Evolutionary conservation across 1,140 invertebrate species (phyloP).

Genomic region (Drosophila novamexicana): DNA sequence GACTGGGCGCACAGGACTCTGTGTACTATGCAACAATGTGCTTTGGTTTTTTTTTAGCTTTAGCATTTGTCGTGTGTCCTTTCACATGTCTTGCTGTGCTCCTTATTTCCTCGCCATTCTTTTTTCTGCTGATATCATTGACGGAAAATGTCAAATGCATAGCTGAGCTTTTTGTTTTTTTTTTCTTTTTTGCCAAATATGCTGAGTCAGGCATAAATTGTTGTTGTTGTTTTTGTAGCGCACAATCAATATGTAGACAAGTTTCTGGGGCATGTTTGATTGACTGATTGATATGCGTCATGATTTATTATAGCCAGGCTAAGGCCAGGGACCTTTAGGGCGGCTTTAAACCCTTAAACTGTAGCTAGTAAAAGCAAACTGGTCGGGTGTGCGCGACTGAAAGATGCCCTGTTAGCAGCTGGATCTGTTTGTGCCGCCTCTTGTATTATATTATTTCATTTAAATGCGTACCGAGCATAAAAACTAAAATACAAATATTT

Average conservation of each 20-base stretch:
- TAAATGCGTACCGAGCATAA: background rate
- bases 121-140: constrained; percentile 52
- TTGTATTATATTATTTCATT: background rate
- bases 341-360: constrained; percentile 18
- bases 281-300: constrained; percentile 81
- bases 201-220: constrained; percentile 64
- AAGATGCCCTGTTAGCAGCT: background rate
- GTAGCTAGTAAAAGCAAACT: too few species aligned
- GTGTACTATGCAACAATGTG: constrained; percentile 64
- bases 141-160: constrained; percentile 77
- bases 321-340: constrained; percentile 8
- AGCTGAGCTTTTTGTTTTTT: constrained; percentile 41
- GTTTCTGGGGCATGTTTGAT: constrained; percentile 63
- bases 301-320: constrained; percentile 63
- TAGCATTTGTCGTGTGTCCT: constrained; percentile 13
- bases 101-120: constrained; percentile 6
- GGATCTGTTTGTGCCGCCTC: too few species aligned
- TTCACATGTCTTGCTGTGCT: constrained; percentile 30
- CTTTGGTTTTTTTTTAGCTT: constrained; percentile 12
- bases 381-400: background rate
- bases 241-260: constrained; percentile 74
- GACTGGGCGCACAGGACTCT: constrained; percentile 2
- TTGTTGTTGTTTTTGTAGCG: constrained; percentile 21
- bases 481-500: constrained; percentile 15
- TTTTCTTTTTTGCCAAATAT: constrained; percentile 2